Conservation (phyloP, 2,888 invertebrate species). For the Leucophora obtusa region DNA sequence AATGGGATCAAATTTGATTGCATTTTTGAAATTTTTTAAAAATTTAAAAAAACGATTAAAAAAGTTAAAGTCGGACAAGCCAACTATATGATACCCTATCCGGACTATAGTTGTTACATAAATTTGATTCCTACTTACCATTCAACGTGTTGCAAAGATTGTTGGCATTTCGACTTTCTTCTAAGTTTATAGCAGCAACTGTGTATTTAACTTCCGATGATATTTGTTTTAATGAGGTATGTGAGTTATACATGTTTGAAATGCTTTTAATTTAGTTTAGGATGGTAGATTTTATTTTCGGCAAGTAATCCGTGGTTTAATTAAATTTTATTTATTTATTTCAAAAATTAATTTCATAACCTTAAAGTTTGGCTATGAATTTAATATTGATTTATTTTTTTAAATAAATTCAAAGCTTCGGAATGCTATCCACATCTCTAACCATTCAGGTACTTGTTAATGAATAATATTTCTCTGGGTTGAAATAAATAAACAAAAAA, state of each 20-base stretch:
- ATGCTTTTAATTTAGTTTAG: neutral
- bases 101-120: no score
- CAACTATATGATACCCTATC: no score
- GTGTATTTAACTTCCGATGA: slow-evolving; percentile 49
- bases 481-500: slow-evolving; percentile 14
- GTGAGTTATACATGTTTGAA: slow-evolving; percentile 52
- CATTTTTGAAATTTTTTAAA: no score
- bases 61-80: no score
- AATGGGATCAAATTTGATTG: no score
- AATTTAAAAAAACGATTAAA: no score
- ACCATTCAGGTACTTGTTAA: slow-evolving; percentile 50
- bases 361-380: slow-evolving; percentile 1
- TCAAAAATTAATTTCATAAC: neutral
- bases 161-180: slow-evolving; percentile 33
- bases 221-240: slow-evolving; percentile 57
- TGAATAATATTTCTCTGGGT: slow-evolving; percentile 3
- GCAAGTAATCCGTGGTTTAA: slow-evolving; percentile 10
- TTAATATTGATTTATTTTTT: slow-evolving; percentile 30
- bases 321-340: slow-evolving; percentile 3
- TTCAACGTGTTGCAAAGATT: slow-evolving; percentile 42
- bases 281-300: neutral
- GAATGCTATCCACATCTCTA: slow-evolving; percentile 45
- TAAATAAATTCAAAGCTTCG: slow-evolving; percentile 25
- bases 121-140: slow-evolving; percentile 14
- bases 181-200: slow-evolving; percentile 39